Conservation (phyloP, 2,113 vertebrate species). For the Apteryx owenii region DNA sequence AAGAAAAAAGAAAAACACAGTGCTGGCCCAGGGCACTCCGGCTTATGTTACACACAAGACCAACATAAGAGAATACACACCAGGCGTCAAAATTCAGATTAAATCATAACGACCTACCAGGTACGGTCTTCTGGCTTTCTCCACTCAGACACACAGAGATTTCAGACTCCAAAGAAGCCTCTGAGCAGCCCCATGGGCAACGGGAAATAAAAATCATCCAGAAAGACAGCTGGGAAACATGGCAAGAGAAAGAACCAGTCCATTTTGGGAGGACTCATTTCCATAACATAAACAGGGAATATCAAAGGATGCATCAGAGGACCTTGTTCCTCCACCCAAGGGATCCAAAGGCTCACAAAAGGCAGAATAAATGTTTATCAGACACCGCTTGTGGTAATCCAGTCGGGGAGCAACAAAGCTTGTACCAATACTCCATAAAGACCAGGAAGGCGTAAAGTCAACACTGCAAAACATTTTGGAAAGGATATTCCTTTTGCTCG, state of each 20-base stretch:
- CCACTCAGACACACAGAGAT: not conserved
- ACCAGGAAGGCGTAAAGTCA: not conserved
- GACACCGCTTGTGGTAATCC: rapidly evolving
- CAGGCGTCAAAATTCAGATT: not conserved
- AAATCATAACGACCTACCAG: not conserved
- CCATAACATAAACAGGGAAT: not conserved
- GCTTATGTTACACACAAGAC: not conserved
- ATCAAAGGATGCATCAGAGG: not conserved
- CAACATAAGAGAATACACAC: not conserved
- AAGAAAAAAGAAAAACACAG: not conserved
- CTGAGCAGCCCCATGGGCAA: not conserved
- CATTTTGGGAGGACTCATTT: not conserved
- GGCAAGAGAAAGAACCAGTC: not conserved
- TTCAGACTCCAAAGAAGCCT: not conserved
- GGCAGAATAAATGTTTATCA: not conserved
- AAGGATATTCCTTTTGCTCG: not conserved
- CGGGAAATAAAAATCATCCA: not conserved
- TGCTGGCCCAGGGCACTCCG: not conserved
- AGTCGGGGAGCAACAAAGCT: not conserved
- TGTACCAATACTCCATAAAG: not conserved
- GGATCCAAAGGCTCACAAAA: not conserved
- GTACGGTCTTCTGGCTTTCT: not conserved
- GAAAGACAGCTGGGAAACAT: not conserved
- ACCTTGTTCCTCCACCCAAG: not conserved
- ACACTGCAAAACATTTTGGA: not conserved